phyloP scores from a whole-genome alignment of 2,797 vertebrate genomes.

The Neosilurus mollespiculum region DNA sequence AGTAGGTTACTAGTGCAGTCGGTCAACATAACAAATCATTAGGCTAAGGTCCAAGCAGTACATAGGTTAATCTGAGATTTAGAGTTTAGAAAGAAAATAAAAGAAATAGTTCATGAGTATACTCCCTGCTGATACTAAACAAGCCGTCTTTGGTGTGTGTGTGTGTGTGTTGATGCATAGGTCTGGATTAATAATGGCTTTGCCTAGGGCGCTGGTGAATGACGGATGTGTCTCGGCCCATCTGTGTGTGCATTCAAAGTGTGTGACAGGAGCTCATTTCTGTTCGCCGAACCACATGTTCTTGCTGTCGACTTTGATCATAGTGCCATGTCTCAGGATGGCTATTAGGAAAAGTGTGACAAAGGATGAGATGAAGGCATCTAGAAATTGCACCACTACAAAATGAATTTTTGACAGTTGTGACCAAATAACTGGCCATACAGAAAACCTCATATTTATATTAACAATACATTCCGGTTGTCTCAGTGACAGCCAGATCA shows the following conservation, averaged over 20 bases:
- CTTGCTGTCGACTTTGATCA: background rate
- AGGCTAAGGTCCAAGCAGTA: background rate
- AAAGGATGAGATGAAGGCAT: background rate
- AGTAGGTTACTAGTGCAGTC: constrained; percentile 59
- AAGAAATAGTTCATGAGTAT: background rate
- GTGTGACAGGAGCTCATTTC: constrained; percentile 35
- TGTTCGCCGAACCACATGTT: constrained; percentile 35
- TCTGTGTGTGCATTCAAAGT: constrained; percentile 16
- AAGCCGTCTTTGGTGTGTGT: background rate
- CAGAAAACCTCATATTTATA: too few species aligned
- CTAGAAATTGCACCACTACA: background rate
- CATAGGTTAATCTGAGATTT: background rate
- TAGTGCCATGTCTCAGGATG: background rate
- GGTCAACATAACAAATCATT: constrained; percentile 54
- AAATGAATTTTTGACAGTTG: too few species aligned
- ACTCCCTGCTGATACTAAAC: background rate
- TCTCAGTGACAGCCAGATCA: too few species aligned
- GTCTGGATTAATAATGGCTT: constrained; percentile 36
- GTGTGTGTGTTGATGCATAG: background rate
- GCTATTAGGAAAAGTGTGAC: background rate
- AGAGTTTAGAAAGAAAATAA: background rate
- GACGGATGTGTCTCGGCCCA: constrained; percentile 12
- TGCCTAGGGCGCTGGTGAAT: background rate
- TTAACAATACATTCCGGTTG: too few species aligned
- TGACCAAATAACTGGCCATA: too few species aligned